Base-by-base conservation (phyloP, 2,888 invertebrate species). In the Anoplius nigerrimus region DNA sequence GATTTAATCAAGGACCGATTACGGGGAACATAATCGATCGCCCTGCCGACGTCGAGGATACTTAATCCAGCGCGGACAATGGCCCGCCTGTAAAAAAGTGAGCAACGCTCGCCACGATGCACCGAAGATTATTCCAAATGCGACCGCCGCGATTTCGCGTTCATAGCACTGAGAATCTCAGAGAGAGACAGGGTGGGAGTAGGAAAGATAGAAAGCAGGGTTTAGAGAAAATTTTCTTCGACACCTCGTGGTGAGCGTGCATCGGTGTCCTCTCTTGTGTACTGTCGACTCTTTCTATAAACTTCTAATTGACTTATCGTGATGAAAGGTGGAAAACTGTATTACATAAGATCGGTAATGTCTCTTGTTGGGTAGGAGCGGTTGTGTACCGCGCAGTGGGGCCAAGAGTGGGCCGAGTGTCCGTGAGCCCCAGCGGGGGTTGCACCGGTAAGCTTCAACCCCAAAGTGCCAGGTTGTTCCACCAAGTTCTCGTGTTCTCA, bases 321-420 rank as follows among this genome's bases (percentile, higher is more conserved):
- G 27, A 62, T 22, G 13, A 53, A 34, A 42, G 54, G 52, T 54
- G 43, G 42, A 53, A 48, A 48, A 48, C 48, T 48, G 60, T 68
- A 74, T 75, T 72, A 74, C 77, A 74, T 81, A 82, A 84, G 80
- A 87, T 83, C 75, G 76, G 79, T 86, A 79, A 84, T 87, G 81
- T 88, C 82, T 88, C 79, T 88, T 87, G 85, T 87, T 87, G 87
- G 82, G 85, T 88, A 88, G 88, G 88, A 87, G 84, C 88, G 88
- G 86, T 88, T 79, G 86, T 88, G 80, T 88, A 88, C 86, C 88
- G 88, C 86, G 84, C 88, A 80, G 83, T 88, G 86, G 88, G 88
- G 85, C 87, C 88, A 84, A 86, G 88, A 81, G 82, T 88, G 80
- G 86, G 87, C 84, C 88, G 88, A 87, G 81, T 88, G 81, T 87